Base-by-base conservation (phyloP, 2,797 vertebrate species). In the Petrocephalus schoutedeni region DNA sequence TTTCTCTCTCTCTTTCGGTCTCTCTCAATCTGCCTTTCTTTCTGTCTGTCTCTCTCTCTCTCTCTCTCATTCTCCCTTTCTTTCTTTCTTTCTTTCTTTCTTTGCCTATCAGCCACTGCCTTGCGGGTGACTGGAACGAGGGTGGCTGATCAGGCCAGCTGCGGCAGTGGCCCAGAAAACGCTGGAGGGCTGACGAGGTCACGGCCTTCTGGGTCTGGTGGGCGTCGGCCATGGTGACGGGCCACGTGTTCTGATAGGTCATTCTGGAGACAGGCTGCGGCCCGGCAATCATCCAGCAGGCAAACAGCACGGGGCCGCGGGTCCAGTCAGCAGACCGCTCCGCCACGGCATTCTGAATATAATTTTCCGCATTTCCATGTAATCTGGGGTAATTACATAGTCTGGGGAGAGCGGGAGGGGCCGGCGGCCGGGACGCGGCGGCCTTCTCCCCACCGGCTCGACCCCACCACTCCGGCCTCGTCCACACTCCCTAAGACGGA, bases 301-400 rank as follows among this genome's bases (percentile, higher is more conserved):
- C n/a, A 85, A 53, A 28, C 83, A 23, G 49, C 61, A 67, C 0
- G 1, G 51, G 51, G 77, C 83, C 21, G 51, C 10, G 10, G 23
- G 1, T 1, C 10, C 21, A 14, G 61, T 14, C 23, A 10, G 28
- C 61, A 67, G 61, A 12, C 23, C 83, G 6, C 49, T 53, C 49
- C 2, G 21, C 83, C 23, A 7, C 83, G 6, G 83, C 45, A 36
- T 57, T 21, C 53, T n/a, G 0, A 28, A 54, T 85, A 6, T 85
- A 12, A 54, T 85, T 84, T 64, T 64, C 57, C 19, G 80, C 58
- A 61, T 85, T 84, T 84, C 57, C 21, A 45, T 61, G 56, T 64
- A 77, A 88, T 88, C 45, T 58, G 49, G 80, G 14, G 41, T 85
- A 84, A 84, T 88, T 84, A 84, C 87, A 85, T 32, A 64, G 87